These are phyloP conservation scores for Bellardia bayeri DNA, from an alignment of 2,888 invertebrate genomes.

Conservation along the genomic window DNA sequence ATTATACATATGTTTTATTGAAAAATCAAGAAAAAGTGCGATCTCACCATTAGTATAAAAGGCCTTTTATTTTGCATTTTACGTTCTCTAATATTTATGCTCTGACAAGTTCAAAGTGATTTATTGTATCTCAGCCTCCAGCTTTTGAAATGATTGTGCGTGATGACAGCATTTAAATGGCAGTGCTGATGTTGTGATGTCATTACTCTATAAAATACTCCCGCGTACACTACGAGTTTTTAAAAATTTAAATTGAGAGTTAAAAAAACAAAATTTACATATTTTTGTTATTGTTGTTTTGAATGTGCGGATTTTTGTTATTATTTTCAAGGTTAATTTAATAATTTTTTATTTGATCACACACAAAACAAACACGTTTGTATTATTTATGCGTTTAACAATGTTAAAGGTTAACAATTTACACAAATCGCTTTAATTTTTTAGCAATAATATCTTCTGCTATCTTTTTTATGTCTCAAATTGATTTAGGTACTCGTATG, in stretches of 20 bases:
- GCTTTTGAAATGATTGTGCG: not conserved
- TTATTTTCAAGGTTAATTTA: constrained; percentile 65
- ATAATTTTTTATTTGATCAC: constrained; percentile 25
- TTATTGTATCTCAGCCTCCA: not conserved
- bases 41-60: too few relatives aligned
- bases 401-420: constrained; percentile 6
- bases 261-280: constrained; percentile 37
- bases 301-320: constrained; percentile 31
- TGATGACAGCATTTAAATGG: constrained; percentile 62
- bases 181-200: constrained; percentile 58
- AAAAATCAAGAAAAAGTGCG: too few relatives aligned
- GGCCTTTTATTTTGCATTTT: too few relatives aligned
- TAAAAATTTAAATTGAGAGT: constrained; percentile 54
- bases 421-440: too few relatives aligned
- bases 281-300: constrained; percentile 45
- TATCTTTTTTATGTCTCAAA: not conserved
- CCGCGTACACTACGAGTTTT: constrained; percentile 16
- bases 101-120: not conserved
- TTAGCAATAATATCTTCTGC: not conserved
- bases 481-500: not conserved
- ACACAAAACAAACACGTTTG: not conserved
- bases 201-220: constrained; percentile 41
- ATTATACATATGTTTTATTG: too few relatives aligned
- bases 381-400: constrained; percentile 8
- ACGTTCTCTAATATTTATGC: too few relatives aligned